phyloP scores from a whole-genome alignment of 2,113 vertebrate genomes.

The Anas platyrhynchos region DNA sequence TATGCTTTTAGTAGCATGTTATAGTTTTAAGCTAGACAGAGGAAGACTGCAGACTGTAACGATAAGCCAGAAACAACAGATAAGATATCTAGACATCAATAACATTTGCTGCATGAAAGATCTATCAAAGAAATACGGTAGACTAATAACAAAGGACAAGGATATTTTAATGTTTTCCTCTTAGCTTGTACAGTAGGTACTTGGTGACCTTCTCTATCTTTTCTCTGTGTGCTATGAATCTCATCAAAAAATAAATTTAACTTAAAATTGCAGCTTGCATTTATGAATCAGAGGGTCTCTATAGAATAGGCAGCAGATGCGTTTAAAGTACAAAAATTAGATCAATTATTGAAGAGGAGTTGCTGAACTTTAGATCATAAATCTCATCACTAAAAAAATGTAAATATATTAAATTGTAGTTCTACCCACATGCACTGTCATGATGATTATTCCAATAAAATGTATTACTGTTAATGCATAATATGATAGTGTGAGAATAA shows the following conservation, averaged over 20 bases:
- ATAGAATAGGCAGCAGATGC: not conserved
- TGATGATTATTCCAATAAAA: not conserved
- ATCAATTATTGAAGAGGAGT: not conserved
- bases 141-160: not conserved
- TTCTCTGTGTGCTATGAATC: not conserved
- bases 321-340: not conserved
- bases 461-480: not conserved
- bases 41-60: not conserved
- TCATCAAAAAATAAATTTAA: not conserved
- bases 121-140: conserved; percentile 2
- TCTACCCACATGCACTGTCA: not conserved
- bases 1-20: not conserved
- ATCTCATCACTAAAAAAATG: not conserved
- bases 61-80: conserved; percentile 23
- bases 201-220: not conserved
- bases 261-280: not conserved
- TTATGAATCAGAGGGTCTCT: not conserved
- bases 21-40: not conserved
- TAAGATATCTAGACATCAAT: conserved; percentile 22
- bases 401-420: not conserved
- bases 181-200: not conserved
- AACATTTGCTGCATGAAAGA: not conserved
- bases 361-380: not conserved
- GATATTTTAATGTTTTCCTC: not conserved
- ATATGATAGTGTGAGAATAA: not conserved